Percentiles rank a stretch among this genome's conserved stretches.
These are phyloP conservation scores for Sturmia bella DNA, from an alignment of 2,888 invertebrate genomes.

Conservation along the genomic window DNA sequence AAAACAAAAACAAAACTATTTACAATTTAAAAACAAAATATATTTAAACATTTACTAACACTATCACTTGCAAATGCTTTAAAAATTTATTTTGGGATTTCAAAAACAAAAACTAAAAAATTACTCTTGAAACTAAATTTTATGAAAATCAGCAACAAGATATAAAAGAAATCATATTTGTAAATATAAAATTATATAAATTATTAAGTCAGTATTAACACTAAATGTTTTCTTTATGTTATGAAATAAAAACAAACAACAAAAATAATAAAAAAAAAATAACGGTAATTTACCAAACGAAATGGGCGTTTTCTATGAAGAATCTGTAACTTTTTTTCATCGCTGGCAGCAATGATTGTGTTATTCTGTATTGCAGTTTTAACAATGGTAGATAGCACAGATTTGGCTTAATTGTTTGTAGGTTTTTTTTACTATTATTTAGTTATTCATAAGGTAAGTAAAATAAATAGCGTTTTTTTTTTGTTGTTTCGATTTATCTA, in stretches of 20 bases:
- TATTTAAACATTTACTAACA: constrained; percentile 12
- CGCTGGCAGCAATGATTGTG: background rate
- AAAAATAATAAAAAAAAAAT: constrained; percentile 19
- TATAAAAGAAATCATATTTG: constrained; percentile 54
- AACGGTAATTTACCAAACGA: constrained; percentile 14
- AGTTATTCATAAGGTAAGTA: too few species aligned
- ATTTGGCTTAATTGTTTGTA: too few species aligned
- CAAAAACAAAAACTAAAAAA: too few species aligned
- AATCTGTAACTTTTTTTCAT: background rate
- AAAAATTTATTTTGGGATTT: constrained; percentile 35
- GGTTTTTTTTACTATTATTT: too few species aligned
- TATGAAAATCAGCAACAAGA: constrained; percentile 16
- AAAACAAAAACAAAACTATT: constrained; percentile 51
- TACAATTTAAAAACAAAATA: constrained; percentile 51
- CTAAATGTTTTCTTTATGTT: constrained; percentile 68
- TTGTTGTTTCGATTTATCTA: too few species aligned
- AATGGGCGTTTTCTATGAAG: background rate
- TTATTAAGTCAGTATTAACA: constrained; percentile 65
- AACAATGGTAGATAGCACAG: too few species aligned
- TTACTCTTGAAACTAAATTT: background rate
- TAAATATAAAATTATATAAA: constrained; percentile 62
- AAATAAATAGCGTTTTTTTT: too few species aligned
- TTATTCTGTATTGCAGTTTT: background rate
- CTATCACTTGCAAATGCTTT: constrained; percentile 50
- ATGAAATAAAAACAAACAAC: constrained; percentile 31